Percentiles rank a stretch among this genome's conserved stretches.
Conservation (phyloP, 2,797 vertebrate species). For the Darevskia mixta region DNA sequence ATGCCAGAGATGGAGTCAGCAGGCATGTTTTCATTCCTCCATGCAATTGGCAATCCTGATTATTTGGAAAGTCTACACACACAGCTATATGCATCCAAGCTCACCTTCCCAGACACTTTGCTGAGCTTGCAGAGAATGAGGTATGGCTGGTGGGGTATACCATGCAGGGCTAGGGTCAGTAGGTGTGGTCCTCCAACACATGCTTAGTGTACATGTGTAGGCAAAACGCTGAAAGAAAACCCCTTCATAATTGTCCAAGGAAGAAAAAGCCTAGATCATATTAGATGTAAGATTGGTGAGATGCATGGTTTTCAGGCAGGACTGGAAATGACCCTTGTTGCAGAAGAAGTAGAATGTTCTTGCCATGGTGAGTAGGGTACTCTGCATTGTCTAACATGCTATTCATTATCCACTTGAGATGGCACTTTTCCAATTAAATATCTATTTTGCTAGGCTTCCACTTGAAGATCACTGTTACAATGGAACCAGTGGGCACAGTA, state of each 20-base stretch:
- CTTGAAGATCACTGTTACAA: background rate
- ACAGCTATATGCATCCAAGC: too few species aligned
- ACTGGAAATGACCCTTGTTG: background rate
- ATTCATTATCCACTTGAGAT: background rate
- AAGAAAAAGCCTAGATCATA: background rate
- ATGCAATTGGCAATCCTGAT: too few species aligned
- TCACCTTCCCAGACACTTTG: too few species aligned
- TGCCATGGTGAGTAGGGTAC: background rate
- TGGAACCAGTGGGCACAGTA: background rate
- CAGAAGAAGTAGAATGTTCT: background rate
- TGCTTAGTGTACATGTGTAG: background rate
- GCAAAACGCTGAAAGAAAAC: background rate
- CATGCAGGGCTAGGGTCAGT: too few species aligned
- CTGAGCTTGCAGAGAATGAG: too few species aligned
- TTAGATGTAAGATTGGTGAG: background rate
- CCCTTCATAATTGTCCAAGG: background rate
- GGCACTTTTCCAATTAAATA: background rate
- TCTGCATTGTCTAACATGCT: background rate
- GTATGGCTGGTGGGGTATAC: too few species aligned
- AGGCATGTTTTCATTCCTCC: too few species aligned
- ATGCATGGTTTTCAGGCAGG: too few species aligned
- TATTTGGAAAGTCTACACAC: too few species aligned
- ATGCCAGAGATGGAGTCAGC: too few species aligned
- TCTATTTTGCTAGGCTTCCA: background rate
- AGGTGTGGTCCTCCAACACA: background rate